Evolutionary conservation across 1,140 invertebrate genomes (phyloP), one percentile per base, ranked within the genome.

Genomic region (Lasioglossum baleicum): DNA sequence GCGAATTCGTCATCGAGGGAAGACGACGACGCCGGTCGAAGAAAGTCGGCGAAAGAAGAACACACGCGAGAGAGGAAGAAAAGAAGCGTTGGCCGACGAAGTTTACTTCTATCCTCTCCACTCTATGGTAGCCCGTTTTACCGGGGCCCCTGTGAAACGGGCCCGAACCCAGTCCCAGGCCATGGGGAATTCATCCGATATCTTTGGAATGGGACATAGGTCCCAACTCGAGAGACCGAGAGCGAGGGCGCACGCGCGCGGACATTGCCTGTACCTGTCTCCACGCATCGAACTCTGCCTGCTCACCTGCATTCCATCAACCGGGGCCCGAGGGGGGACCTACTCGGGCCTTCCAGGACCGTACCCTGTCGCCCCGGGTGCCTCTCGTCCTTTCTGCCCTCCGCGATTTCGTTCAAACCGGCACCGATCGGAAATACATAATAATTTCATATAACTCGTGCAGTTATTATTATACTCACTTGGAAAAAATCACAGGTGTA

Each of bases 191-290:
- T 87, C 87, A 90, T 90, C 89, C 91, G 90, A 93, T 93, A 93
- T 93, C 90, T 93, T 93, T 91, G 88, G 92, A 92, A 93, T 90
- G 90, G 92, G 87, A 86, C 91, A 90, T 92, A 92, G 90, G 91
- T 90, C 89, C 85, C 83, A 81, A 83, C 83, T n/a, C 56, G 51
- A 3, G 35, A 35, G 35, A 35, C 35, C 35, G 44, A 48, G 44
- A 53, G 51, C 51, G 51, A 53, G 51, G 51, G 51, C 51, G 51
- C 51, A 20, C 51, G 51, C 13, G 51, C 51, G 51, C 89, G 89
- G 90, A 91, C 91, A 92, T 91, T 90, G 90, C 89, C 88, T 91
- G 90, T 92, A 92, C 91, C 92, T 93, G 91, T 92, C 92, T 92
- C 91, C 92, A 90, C 89, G 91, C 90, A 90, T 92, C 90, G 84